These are phyloP conservation scores for Virgularia gustaviana DNA, from an alignment of 92 coral and sea anemone species.

Conservation along the genomic window DNA sequence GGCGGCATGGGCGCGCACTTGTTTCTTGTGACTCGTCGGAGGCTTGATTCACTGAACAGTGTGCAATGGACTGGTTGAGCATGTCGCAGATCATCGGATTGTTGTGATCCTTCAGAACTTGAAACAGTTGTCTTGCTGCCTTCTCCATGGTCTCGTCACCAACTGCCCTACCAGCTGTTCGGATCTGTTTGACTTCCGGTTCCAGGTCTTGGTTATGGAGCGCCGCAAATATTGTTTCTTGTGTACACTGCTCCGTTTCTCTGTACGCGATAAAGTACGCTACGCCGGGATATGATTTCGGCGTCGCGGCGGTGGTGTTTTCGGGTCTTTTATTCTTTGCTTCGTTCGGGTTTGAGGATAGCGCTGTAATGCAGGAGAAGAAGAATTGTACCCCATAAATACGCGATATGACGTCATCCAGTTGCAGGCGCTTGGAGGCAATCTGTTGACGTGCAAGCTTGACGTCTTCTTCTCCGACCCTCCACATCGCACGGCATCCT, in stretches of 20 bases:
- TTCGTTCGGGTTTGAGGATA: background rate
- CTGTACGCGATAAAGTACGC: background rate
- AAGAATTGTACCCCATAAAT: background rate
- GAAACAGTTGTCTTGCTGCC: background rate
- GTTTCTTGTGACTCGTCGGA: no score
- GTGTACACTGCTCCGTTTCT: background rate
- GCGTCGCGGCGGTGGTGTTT: no score
- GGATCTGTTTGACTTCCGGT: background rate
- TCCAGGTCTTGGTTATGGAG: slow-evolving; percentile 2
- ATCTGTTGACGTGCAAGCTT: no score
- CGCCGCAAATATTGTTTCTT: background rate
- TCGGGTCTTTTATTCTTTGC: slow-evolving; percentile 1
- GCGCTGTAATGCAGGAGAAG: background rate
- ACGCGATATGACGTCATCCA: background rate
- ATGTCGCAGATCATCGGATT: no score
- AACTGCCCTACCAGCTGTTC: no score
- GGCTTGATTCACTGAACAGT: no score
- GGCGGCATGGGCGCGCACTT: no score
- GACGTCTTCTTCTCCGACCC: background rate
- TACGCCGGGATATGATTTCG: background rate
- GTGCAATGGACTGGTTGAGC: no score
- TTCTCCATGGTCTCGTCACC: no score
- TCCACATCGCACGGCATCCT: background rate
- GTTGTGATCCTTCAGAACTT: background rate
- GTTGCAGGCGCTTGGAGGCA: background rate